Evolutionary conservation across 2,113 vertebrate species (phyloP).

Genomic region (Plotosus lineatus): DNA sequence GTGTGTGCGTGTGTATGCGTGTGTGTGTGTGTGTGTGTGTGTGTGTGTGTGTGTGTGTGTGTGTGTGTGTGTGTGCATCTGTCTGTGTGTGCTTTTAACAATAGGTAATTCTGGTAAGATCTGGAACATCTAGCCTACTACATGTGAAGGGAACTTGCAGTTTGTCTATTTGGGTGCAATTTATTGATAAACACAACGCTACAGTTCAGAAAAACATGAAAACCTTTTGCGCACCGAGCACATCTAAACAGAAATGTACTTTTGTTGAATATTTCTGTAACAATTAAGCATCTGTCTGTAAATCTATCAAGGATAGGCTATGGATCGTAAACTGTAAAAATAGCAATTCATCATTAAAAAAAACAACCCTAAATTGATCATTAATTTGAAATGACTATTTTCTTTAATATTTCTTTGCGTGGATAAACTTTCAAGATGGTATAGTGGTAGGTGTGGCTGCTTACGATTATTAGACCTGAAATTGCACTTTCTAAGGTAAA

Average conservation of each 20-base stretch:
- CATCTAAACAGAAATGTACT: not conserved
- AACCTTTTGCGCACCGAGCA: slow-evolving; percentile 19
- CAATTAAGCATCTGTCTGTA: slow-evolving; percentile 13
- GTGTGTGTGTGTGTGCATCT: not conserved
- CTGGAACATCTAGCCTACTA: slow-evolving; percentile 16
- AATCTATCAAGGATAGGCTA: not conserved
- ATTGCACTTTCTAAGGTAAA: slow-evolving; percentile 52
- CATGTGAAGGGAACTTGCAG: slow-evolving; percentile 6
- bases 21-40: no score
- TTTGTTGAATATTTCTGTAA: slow-evolving; percentile 12
- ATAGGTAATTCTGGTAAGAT: not conserved
- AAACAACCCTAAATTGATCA: not conserved
- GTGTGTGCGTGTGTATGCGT: no score
- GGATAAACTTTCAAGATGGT: not conserved
- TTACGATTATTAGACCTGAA: slow-evolving; percentile 29
- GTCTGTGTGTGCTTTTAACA: not conserved
- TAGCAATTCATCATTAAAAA: not conserved
- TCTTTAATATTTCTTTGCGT: not conserved
- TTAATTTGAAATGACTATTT: slow-evolving; percentile 2
- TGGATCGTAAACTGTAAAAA: slow-evolving; percentile 11
- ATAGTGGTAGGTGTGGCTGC: slow-evolving; percentile 4
- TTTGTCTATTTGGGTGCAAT: slow-evolving; percentile 26
- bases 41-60: slow-evolving; percentile 1
- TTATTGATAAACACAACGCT: slow-evolving; percentile 13
- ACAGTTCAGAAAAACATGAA: slow-evolving; percentile 9